Conservation (phyloP, 1,140 invertebrate species). For the Hycleus phaleratus region DNA sequence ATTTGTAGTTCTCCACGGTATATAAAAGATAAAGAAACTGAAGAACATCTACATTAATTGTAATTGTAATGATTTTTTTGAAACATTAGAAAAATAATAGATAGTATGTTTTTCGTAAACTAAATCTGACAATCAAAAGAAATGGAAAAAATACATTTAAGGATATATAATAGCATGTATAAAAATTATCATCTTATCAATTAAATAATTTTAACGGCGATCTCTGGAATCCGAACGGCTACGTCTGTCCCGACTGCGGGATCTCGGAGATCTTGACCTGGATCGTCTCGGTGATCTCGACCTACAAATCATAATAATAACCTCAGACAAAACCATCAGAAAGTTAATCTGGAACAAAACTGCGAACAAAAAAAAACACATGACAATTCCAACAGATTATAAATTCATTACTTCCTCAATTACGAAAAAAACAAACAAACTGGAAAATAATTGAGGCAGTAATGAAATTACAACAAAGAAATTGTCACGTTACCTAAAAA, state of each 20-base stretch:
- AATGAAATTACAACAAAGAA: background rate
- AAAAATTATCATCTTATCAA: background rate
- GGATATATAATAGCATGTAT: background rate
- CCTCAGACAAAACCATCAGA: conserved; percentile 1
- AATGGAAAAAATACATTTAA: too few relatives aligned
- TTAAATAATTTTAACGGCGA: conserved; percentile 39
- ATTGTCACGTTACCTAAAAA: too few relatives aligned
- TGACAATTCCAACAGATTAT: conserved; percentile 7
- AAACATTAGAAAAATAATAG: too few relatives aligned
- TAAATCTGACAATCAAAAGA: background rate
- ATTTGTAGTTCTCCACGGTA: too few relatives aligned
- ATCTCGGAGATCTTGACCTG: conserved; percentile 42
- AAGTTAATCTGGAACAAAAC: conserved; percentile 7
- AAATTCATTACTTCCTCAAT: conserved; percentile 2
- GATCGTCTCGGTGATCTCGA: conserved; percentile 46
- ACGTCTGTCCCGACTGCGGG: conserved; percentile 44
- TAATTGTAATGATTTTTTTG: too few relatives aligned
- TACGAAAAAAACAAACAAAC: conserved; percentile 1
- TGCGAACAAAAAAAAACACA: background rate
- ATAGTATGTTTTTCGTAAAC: too few relatives aligned
- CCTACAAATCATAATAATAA: conserved; percentile 37
- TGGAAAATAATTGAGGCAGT: background rate
- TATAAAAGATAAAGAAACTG: too few relatives aligned
- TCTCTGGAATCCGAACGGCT: conserved; percentile 47
- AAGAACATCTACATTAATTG: too few relatives aligned